Conservation (phyloP, 2,888 invertebrate genomes). For the Frankliniella fusca region DNA sequence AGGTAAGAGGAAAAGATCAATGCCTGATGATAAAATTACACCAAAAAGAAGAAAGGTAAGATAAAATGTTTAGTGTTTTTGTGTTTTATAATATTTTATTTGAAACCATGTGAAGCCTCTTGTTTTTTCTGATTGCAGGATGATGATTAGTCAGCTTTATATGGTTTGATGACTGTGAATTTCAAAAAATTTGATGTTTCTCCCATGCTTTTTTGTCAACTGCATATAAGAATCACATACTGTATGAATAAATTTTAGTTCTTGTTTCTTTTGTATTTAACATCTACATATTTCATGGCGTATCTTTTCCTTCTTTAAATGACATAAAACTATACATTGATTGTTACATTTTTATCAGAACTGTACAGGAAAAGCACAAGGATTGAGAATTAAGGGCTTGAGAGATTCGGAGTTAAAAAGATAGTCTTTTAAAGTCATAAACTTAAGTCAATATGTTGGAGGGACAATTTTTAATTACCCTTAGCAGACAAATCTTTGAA, state of each 20-base stretch:
- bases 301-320: not conserved
- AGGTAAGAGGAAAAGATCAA: conserved; percentile 5
- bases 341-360: not conserved
- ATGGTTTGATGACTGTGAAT: not conserved
- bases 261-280: too few species aligned
- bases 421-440: not conserved
- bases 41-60: not conserved
- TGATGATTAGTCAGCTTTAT: not conserved
- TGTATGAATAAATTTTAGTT: too few species aligned
- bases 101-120: not conserved
- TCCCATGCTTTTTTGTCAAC: too few species aligned
- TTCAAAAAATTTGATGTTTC: too few species aligned
- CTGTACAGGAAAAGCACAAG: too few species aligned
- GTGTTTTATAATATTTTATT: not conserved
- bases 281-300: too few species aligned
- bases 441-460: not conserved
- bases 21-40: not conserved
- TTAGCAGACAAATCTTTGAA: too few species aligned
- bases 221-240: too few species aligned
- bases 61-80: not conserved
- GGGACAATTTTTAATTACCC: too few species aligned
- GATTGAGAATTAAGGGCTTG: too few species aligned
- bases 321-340: not conserved
- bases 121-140: not conserved
- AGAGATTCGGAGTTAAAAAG: not conserved